Percentiles rank a stretch among this genome's conserved stretches.
phyloP scores from a whole-genome alignment of 92 coral and sea anemone species.

The Zoanthus solanderi region DNA sequence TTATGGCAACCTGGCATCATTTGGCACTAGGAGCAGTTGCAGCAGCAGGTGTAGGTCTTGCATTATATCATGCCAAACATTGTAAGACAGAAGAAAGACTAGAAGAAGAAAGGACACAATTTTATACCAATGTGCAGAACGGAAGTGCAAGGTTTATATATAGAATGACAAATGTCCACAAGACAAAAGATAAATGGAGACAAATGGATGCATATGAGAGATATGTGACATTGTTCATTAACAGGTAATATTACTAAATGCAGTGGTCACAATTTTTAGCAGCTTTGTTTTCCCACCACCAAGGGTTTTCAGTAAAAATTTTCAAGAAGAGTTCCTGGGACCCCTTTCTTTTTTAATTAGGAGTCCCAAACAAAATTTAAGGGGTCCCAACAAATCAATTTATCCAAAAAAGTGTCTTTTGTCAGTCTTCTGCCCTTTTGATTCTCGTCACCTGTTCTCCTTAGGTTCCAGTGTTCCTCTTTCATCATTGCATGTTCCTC shows the following conservation, averaged over 20 bases:
- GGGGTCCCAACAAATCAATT: no score
- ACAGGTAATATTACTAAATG: conserved; percentile 3
- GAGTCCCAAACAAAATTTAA: no score
- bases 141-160: conserved; percentile 19
- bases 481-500: no score
- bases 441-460: no score
- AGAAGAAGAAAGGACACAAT: conserved; percentile 6
- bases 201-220: conserved; percentile 26
- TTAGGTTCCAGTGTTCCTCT: no score
- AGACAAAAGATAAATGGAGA: conserved; percentile 15
- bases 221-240: conserved; percentile 22
- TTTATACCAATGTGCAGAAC: neutral
- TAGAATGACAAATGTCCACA: conserved; percentile 29
- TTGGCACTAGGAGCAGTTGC: conserved; percentile 20
- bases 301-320: no score
- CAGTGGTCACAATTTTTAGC: no score
- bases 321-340: no score
- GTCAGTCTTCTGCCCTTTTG: no score
- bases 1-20: conserved; percentile 30
- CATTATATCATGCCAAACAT: conserved; percentile 41
- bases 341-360: no score
- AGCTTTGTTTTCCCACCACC: no score
- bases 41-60: conserved; percentile 42
- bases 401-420: no score
- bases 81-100: conserved; percentile 9